Conservation (phyloP, 2,113 vertebrate species). For the Bubo scandiacus region DNA sequence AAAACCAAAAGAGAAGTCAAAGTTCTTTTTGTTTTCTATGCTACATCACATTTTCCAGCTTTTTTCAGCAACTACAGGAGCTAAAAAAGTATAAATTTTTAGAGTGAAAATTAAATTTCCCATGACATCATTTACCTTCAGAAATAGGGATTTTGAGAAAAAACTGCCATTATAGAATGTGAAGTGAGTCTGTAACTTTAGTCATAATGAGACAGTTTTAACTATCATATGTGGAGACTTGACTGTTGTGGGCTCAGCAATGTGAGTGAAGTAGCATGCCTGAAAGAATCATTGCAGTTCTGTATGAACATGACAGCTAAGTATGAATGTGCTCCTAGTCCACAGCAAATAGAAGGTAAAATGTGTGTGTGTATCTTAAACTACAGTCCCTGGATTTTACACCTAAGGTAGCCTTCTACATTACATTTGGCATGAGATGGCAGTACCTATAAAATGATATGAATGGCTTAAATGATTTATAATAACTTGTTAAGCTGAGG, state of each 20-base stretch:
- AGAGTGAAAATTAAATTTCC: background rate
- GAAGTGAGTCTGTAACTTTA: background rate
- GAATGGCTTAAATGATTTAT: background rate
- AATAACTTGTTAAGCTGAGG: background rate
- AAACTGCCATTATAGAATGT: accelerated
- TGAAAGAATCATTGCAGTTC: background rate
- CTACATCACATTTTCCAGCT: background rate
- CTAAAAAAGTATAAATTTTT: background rate
- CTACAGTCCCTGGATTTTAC: background rate
- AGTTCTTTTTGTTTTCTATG: background rate
- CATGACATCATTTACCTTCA: background rate
- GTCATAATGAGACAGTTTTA: background rate
- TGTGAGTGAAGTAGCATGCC: background rate
- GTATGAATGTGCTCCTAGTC: background rate
- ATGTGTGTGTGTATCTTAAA: background rate
- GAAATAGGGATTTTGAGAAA: background rate
- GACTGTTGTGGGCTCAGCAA: background rate
- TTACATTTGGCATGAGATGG: background rate
- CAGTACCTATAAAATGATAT: background rate
- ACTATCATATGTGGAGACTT: background rate
- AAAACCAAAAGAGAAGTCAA: background rate
- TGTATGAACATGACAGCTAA: background rate
- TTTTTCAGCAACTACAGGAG: background rate
- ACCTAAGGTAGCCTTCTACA: background rate
- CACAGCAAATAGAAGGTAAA: background rate